Conservation (phyloP, 2,888 invertebrate genomes). For the Andrena chrysosceles region DNA sequence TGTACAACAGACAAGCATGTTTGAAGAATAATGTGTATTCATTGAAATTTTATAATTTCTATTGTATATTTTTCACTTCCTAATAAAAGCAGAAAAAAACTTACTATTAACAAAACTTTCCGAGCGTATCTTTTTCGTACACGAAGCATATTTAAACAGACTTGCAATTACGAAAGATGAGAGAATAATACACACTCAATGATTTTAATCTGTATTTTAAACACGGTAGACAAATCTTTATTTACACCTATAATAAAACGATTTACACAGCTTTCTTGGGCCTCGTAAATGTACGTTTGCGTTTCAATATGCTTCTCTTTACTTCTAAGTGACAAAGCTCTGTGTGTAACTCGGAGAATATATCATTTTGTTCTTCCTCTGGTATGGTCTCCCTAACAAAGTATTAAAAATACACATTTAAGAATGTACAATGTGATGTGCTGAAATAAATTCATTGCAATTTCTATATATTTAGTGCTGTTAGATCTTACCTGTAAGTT, state of each 20-base stretch:
- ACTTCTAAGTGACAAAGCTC: slow-evolving; percentile 91
- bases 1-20: slow-evolving; percentile 46
- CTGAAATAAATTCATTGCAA: neutral
- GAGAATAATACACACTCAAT: neutral
- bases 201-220: neutral
- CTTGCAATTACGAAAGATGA: slow-evolving; percentile 13
- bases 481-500: slow-evolving; percentile 89
- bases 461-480: slow-evolving; percentile 17
- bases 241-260: slow-evolving; percentile 15
- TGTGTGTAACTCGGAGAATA: slow-evolving; percentile 93
- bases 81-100: slow-evolving; percentile 69
- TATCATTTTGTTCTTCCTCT: slow-evolving; percentile 94
- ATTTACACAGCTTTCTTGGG: slow-evolving; percentile 78
- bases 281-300: slow-evolving; percentile 88
- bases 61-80: slow-evolving; percentile 78
- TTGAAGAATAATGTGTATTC: slow-evolving; percentile 40
- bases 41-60: slow-evolving; percentile 66
- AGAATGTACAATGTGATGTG: neutral
- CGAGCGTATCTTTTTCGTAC: neutral
- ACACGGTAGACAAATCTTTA: slow-evolving; percentile 22
- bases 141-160: slow-evolving; percentile 13
- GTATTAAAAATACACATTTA: slow-evolving; percentile 2
- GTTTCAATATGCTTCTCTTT: slow-evolving; percentile 88
- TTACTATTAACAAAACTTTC: slow-evolving; percentile 40
- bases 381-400: slow-evolving; percentile 90